These are phyloP conservation scores for Emydoidea blandingii DNA, from an alignment of 2,797 vertebrate species.

Conservation along the genomic window DNA sequence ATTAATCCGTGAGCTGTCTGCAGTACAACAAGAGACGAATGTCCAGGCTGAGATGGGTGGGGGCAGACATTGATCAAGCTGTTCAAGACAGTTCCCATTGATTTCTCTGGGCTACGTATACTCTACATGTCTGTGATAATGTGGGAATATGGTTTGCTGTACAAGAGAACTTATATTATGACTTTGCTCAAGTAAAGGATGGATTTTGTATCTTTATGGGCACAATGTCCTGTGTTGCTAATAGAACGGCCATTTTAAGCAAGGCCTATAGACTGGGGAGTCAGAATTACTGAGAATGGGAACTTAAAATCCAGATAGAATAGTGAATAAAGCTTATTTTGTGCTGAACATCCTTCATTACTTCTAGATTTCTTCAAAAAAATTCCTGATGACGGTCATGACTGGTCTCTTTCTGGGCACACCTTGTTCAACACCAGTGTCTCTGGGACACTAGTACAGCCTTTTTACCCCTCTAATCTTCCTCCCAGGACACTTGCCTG, in stretches of 20 bases:
- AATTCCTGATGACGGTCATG: background rate
- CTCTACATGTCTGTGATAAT: constrained; percentile 20
- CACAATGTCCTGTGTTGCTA: background rate
- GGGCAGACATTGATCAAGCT: constrained; percentile 59
- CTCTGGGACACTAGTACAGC: background rate
- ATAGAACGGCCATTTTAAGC: background rate
- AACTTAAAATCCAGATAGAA: background rate
- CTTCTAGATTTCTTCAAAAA: background rate
- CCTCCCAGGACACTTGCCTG: background rate
- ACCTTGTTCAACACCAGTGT: background rate
- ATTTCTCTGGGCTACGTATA: constrained; percentile 52
- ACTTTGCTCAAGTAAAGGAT: background rate
- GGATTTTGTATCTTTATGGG: rapidly evolving
- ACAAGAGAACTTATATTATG: background rate
- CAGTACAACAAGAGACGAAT: constrained; percentile 67
- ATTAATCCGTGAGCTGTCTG: constrained; percentile 71
- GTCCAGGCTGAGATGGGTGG: constrained; percentile 52
- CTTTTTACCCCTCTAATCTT: background rate
- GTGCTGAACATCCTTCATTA: background rate
- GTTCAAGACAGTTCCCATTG: constrained; percentile 44
- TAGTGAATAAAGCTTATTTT: rapidly evolving
- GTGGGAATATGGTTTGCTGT: background rate
- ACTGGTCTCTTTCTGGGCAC: background rate
- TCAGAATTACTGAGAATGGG: rapidly evolving
- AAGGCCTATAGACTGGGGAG: rapidly evolving